Conservation (phyloP, 2,888 invertebrate species). For the Sussaba pulchella region DNA sequence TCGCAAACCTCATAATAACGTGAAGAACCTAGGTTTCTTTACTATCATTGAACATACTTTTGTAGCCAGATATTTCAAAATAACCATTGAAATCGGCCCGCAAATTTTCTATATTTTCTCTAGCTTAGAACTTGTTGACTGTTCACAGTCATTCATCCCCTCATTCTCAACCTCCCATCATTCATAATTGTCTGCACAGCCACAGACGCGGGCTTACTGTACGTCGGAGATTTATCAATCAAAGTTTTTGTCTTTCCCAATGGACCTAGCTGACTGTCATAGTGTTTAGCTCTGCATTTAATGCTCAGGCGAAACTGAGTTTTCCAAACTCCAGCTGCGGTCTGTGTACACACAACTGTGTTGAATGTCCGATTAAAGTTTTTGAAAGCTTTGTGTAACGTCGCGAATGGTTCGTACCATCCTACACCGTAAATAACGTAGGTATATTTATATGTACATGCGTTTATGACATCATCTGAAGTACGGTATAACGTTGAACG, state of each 20-base stretch:
- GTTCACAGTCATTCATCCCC: not conserved
- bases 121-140: constrained; percentile 12
- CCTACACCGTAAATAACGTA: not conserved
- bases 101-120: constrained; percentile 5
- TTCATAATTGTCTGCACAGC: not conserved
- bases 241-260: not conserved
- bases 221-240: not conserved
- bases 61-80: constrained; percentile 46
- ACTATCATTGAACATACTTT: constrained; percentile 14
- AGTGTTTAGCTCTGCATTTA: constrained; percentile 10
- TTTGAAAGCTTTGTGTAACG: constrained; percentile 17
- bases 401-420: not conserved
- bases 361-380: constrained; percentile 17
- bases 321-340: not conserved
- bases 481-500: constrained; percentile 13
- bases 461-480: not conserved
- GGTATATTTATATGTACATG: not conserved
- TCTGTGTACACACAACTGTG: not conserved
- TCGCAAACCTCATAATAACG: constrained; percentile 32
- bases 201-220: constrained; percentile 8
- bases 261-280: not conserved
- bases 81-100: constrained; percentile 15
- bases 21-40: not conserved
- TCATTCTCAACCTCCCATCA: not conserved
- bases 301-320: not conserved